Base-by-base conservation (phyloP, 92 coral and sea anemone species). In the Scolanthus callimorphus region DNA sequence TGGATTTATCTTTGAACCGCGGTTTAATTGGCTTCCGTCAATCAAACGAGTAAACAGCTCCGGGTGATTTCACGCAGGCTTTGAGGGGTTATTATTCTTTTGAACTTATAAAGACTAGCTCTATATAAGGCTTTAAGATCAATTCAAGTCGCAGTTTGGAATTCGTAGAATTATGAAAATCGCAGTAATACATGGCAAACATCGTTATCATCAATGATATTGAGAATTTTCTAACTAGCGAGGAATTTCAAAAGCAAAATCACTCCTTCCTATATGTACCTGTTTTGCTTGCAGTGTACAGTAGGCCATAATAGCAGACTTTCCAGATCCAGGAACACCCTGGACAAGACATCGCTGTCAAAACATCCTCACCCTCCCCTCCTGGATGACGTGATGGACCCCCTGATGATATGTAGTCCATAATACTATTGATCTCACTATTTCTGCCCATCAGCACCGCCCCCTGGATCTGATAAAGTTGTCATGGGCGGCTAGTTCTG, bases 261-360 rank as follows among this genome's bases (percentile, higher is more conserved):
- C n/a, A n/a, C n/a, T n/a, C n/a, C n/a, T n/a, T n/a, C n/a, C n/a
- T n/a, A n/a, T 34, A 15, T 6, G 20, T 23, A 80, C 86, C 86
- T 85, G 74, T 60, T 55, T 80, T 15, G 67, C 69, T 66, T 74
- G 58, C 51, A 68, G 60, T 9, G 82, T 70, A 51, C 80, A 85
- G 28, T 69, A 75, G 11, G 92, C 86, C 87, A 85, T 70, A 37
- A 85, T 34, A 4, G 92, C 71, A 17, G 92, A 85, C 62, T 85
- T 85, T 17, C 92, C 92, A 43, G 78, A 80, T 20, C 92, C 92
- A 10, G 92, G 70, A 51, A 73, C 61, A 1, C 84, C 92, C 31
- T 74, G 73, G 22, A 85, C 77, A 11, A 85, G 60, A n/a, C 31
- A 80, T 55, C 39, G 56, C 28, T 41, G 75, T 63, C 25, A 43